Conservation (phyloP, 2,797 vertebrate species). For the Presbytis comata region DNA sequence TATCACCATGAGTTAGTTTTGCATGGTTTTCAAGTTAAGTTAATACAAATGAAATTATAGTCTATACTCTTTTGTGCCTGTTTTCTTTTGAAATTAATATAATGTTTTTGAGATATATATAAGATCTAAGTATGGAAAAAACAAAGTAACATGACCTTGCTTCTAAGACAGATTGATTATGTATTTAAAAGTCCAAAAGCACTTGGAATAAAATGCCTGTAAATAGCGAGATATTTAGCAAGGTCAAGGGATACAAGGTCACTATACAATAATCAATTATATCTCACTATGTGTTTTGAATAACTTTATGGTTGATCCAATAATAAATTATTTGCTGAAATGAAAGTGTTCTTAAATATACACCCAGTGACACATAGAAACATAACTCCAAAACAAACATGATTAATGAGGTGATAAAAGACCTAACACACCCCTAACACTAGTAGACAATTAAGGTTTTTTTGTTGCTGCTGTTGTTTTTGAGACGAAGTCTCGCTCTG, state of each 20-base stretch:
- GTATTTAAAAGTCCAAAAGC: not conserved
- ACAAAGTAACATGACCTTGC: not conserved
- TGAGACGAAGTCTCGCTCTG: not conserved
- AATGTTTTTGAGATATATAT: not conserved
- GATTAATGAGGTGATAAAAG: not conserved
- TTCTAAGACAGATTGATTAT: not conserved
- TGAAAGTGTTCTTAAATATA: not conserved
- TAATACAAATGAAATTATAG: not conserved
- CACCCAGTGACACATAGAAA: not conserved
- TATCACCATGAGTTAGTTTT: slow-evolving; percentile 15
- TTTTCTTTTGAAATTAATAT: not conserved
- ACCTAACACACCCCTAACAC: not conserved
- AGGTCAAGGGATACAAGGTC: not conserved
- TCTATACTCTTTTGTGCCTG: not conserved
- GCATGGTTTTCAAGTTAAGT: not conserved
- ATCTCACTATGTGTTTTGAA: not conserved
- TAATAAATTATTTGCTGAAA: not conserved
- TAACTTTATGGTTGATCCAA: not conserved
- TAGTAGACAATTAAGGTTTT: not conserved
- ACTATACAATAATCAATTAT: not conserved
- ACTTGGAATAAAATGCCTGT: not conserved
- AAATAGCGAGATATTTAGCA: not conserved
- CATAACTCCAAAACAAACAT: not conserved
- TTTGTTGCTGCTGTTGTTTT: not conserved
- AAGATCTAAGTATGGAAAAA: not conserved